These are phyloP conservation scores for Spheniscus mendiculus DNA, from an alignment of 2,113 vertebrate species.

Conservation along the genomic window DNA sequence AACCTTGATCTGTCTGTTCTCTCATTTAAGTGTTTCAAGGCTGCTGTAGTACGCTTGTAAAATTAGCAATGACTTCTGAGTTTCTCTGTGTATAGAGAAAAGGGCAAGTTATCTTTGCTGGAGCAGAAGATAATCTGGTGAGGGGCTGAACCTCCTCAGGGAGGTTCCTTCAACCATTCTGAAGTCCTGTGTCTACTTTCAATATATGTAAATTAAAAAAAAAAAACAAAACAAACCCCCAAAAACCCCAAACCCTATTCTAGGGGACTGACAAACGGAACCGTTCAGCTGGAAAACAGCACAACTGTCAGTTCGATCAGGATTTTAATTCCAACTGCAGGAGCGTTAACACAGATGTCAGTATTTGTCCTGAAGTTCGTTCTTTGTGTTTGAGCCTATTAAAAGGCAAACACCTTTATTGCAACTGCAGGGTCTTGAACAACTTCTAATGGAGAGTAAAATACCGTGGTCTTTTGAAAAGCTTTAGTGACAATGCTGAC, in stretches of 20 bases:
- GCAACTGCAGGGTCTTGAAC: not conserved
- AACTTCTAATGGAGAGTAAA: not conserved
- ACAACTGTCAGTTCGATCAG: accelerated
- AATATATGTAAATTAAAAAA: not conserved
- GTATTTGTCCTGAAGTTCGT: not conserved
- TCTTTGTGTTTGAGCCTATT: not conserved
- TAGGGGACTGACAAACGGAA: not conserved
- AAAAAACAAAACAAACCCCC: not conserved
- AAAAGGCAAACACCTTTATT: not conserved
- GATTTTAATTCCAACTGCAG: not conserved
- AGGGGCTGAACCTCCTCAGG: not conserved
- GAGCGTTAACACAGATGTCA: not conserved
- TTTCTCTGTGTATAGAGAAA: not conserved
- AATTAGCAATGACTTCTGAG: not conserved
- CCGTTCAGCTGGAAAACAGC: not conserved
- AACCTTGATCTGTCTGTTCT: accelerated
- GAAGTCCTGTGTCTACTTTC: not conserved
- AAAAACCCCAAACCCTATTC: not conserved
- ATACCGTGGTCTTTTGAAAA: not conserved
- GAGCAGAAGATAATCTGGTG: not conserved
- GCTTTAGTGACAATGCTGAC: not conserved
- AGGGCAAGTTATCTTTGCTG: not conserved
- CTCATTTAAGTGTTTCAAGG: accelerated
- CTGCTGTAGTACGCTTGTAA: not conserved
- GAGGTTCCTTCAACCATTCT: not conserved